Evolutionary conservation across 2,797 vertebrate species (phyloP).

Genomic region (Karalla daura): DNA sequence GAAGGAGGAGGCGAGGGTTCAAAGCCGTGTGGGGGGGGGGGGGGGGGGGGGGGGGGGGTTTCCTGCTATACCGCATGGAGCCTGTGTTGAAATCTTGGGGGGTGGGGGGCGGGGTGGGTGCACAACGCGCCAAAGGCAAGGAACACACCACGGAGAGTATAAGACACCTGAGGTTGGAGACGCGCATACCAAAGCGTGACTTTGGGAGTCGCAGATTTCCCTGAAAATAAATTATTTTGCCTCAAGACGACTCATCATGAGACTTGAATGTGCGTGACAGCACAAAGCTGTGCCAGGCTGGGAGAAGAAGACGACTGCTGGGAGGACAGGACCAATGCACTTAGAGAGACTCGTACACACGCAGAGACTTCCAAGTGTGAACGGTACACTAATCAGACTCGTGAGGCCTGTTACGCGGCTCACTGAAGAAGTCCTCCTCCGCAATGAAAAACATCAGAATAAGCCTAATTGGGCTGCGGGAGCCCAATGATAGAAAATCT

Average conservation of each 20-base stretch:
- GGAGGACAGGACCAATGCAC: constrained; percentile 16
- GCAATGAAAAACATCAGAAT: constrained; percentile 35
- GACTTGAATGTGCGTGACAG: constrained; percentile 16
- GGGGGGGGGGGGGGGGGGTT: too few relatives aligned
- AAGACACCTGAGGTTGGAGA: constrained; percentile 36
- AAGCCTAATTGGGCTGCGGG: constrained; percentile 47
- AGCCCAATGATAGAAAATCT: constrained; percentile 33
- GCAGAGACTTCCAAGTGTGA: constrained; percentile 3
- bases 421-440: constrained; percentile 33
- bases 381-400: constrained; percentile 67
- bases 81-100: constrained; percentile 7
- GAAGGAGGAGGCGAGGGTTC: constrained; percentile 25
- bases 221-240: constrained; percentile 30
- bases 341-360: constrained; percentile 15
- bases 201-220: constrained; percentile 2
- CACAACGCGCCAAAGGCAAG: constrained; percentile 25
- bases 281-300: constrained; percentile 19
- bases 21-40: constrained; percentile 36
- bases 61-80: constrained; percentile 11
- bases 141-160: constrained; percentile 6
- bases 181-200: constrained; percentile 5
- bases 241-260: constrained; percentile 13
- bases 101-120: too few relatives aligned
- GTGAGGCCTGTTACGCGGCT: constrained; percentile 60
- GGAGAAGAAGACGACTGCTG: constrained; percentile 1